phyloP scores from a whole-genome alignment of 2,113 vertebrate genomes.

The Stercorarius parasiticus region DNA sequence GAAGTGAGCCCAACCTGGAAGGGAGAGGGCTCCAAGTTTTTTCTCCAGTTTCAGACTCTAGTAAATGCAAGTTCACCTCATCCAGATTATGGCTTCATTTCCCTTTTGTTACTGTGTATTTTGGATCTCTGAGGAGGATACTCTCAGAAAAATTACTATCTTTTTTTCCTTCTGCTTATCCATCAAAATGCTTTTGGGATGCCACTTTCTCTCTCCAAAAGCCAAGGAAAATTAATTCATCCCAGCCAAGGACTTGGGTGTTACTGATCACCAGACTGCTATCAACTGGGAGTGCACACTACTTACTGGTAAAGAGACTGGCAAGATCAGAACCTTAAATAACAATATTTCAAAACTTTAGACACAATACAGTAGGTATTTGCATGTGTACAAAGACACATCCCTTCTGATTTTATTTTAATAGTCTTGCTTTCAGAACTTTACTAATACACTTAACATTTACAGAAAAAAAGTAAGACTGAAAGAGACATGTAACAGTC shows the following conservation, averaged over 20 bases:
- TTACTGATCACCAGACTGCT: neutral
- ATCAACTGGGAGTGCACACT: neutral
- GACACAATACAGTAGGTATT: neutral
- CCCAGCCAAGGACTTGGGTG: neutral
- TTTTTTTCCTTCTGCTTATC: neutral
- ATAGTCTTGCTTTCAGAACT: neutral
- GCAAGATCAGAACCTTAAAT: neutral
- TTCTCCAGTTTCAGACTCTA: neutral
- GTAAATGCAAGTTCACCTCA: neutral
- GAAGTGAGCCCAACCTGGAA: neutral
- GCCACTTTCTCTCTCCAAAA: neutral
- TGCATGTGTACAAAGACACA: neutral
- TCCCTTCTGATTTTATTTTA: neutral
- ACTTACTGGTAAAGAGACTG: neutral
- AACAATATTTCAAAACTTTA: neutral
- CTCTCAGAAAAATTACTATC: neutral
- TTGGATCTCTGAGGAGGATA: neutral
- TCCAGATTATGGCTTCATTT: neutral
- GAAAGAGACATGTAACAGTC: neutral
- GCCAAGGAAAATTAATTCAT: neutral
- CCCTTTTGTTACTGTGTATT: neutral
- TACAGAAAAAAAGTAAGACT: neutral
- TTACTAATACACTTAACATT: neutral
- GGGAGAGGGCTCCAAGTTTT: neutral
- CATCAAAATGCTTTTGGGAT: neutral